Evolutionary conservation across 2,888 invertebrate genomes (phyloP), one percentile per base, ranked within the genome.

Genomic region (Ophonus ardosiacus): DNA sequence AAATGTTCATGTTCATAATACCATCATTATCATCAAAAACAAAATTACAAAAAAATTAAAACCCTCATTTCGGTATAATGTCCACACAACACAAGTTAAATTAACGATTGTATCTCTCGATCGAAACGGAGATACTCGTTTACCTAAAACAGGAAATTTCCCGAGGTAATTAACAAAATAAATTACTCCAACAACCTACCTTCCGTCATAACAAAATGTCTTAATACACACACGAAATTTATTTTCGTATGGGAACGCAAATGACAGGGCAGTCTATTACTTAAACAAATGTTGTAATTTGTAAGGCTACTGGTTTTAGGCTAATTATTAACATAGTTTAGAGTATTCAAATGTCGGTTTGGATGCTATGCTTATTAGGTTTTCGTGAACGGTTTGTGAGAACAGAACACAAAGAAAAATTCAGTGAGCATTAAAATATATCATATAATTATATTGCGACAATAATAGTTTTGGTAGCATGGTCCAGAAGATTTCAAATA

Each of bases 81-180:
- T 74, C 71, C 71, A 74, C 71, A 74, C 71, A 71, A 43, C 43
- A 71, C 43, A 74, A 74, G 71, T 74, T 74, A 74, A 74, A 74
- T 74, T 74, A 74, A 74, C 18, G 71, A 74, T 74, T 43, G 71
- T 74, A 74, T 74, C 71, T 74, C 40, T 74, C 71, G 71, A 74
- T 74, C 18, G 71, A 74, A 74, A 74, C 40, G 13, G 43, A 51
- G 71, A 74, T 74, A 74, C 43, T 18, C 71, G 18, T 74, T 74
- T 74, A 74, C 71, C 71, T 74, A 74, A 74, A 74, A 74, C 71
- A 74, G 71, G 71, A 74, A 74, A 74, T 51, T 74, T 74, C 43
- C 17, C 21, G 13, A 43, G 71, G 71, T 74, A 74, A 74, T 74
- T 74, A 74, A 74, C 71, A 74, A 74, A 74, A 74, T 74, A 74